A percentile compares a stretch with the other conserved stretches of the same genome.
These are phyloP conservation scores for Marcusenius ussheri DNA, from an alignment of 2,113 vertebrate genomes.

Conservation along the genomic window DNA sequence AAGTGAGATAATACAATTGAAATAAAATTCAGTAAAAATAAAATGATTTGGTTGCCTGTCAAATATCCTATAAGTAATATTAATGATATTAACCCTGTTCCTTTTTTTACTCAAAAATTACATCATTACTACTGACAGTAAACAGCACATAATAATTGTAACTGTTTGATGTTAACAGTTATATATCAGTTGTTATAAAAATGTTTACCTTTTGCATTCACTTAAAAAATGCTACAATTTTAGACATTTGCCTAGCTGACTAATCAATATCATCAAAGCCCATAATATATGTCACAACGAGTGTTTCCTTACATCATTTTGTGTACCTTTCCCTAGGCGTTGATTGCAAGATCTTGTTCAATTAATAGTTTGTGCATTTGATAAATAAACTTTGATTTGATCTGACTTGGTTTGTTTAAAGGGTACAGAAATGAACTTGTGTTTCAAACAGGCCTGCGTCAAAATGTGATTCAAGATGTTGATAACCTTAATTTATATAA, in stretches of 20 bases:
- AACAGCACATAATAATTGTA: background rate
- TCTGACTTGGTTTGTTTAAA: background rate
- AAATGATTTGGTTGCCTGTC: background rate
- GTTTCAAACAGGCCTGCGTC: background rate
- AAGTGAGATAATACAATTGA: no score
- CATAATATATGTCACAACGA: background rate
- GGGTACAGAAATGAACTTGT: background rate
- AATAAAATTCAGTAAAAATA: no score
- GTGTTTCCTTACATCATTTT: background rate
- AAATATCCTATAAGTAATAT: background rate
- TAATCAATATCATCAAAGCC: background rate
- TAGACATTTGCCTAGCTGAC: background rate
- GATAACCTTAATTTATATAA: no score
- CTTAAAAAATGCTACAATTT: background rate
- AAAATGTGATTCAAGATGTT: background rate
- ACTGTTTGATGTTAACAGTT: background rate
- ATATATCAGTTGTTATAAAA: background rate
- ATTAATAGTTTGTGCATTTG: background rate
- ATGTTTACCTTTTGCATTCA: background rate
- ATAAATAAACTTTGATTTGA: background rate
- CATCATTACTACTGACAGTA: background rate
- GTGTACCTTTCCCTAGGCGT: background rate
- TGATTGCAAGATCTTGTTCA: background rate
- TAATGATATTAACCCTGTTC: background rate
- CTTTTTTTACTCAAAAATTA: background rate